phyloP scores from a whole-genome alignment of 2,888 invertebrate genomes.

The Agriopis aurantiaria region DNA sequence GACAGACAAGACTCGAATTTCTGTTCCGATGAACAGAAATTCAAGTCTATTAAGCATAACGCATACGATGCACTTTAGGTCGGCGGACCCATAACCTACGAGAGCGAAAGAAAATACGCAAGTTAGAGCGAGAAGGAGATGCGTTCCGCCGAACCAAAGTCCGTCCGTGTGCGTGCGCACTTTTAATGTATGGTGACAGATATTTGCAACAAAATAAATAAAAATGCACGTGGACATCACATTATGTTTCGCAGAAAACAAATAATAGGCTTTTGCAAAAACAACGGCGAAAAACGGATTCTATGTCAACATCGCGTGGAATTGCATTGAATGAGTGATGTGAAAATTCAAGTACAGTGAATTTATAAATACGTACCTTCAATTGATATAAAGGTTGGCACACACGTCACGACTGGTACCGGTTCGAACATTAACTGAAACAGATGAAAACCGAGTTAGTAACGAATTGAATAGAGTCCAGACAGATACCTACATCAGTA shows the following conservation, averaged over 20 bases:
- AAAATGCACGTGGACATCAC: slow-evolving; percentile 25
- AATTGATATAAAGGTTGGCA: slow-evolving; percentile 53
- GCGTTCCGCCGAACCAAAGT: not conserved
- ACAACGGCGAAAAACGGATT: not conserved
- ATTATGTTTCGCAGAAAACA: slow-evolving; percentile 25
- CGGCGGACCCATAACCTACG: no score
- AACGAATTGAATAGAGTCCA: slow-evolving; percentile 7
- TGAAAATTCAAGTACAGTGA: not conserved
- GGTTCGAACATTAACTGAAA: slow-evolving; percentile 78
- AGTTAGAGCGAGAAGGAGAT: not conserved
- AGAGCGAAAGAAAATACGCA: not conserved
- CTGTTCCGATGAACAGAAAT: no score
- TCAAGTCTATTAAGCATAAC: no score
- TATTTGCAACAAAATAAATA: slow-evolving; percentile 4
- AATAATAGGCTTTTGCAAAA: not conserved
- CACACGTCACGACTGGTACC: slow-evolving; percentile 59
- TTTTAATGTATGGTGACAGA: not conserved
- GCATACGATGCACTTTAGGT: not conserved
- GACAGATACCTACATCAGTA: slow-evolving; percentile 3
- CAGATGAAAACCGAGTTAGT: slow-evolving; percentile 41
- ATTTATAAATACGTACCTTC: slow-evolving; percentile 58
- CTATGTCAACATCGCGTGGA: not conserved
- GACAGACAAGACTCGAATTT: no score
- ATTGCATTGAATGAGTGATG: slow-evolving; percentile 1
- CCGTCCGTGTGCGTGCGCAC: not conserved